Base-by-base conservation (phyloP, 2,888 invertebrate genomes). In the Schrankia costaestrigalis region DNA sequence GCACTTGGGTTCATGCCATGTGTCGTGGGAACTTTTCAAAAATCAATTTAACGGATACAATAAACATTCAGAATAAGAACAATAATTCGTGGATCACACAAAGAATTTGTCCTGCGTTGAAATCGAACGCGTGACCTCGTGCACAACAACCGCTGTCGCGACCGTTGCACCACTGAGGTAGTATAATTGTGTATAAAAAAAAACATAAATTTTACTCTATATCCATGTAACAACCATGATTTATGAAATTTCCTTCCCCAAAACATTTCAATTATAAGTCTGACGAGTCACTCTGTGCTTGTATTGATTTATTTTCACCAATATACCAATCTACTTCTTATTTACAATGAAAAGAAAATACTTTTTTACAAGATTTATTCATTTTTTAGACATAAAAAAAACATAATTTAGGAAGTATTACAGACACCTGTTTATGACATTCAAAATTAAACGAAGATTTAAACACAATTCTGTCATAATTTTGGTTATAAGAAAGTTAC, bases 261-360 rank as follows among this genome's bases (percentile, higher is more conserved):
- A 46, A 71, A 74, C 72, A 63, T 74, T 77, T 77, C 77, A 77
- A 76, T 77, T 77, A 77, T 62, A 63, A 69, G 51, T 74, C 72
- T 73, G 77, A 77, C 74, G 68, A 76, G 71, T 74, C 73, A 73
- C 71, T 75, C 65, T 46, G 41, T 48, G 41, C 49, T 41, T 40
- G 46, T 64, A 70, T 71, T 63, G 71, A 70, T 72, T 68, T 68
- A 62, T 64, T 52, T 57, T 39, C 44, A 21, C 33, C 56, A 47
- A 55, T 48, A 39, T 44, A 21, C 33, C 56, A 47, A 55, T 48
- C 28, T 31, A 30, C 22, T 45, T 38, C 46, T 49, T 35, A 27
- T 36, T 32, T 29, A 37, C 26, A 34, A 49, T 27, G 19, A 23
- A 39, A 39, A 25, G 17, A 23, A 13, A 39, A 47, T n/a, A 55